Evolutionary conservation across 1,140 invertebrate genomes (phyloP).

Genomic region (Lordiphosa mommai): DNA sequence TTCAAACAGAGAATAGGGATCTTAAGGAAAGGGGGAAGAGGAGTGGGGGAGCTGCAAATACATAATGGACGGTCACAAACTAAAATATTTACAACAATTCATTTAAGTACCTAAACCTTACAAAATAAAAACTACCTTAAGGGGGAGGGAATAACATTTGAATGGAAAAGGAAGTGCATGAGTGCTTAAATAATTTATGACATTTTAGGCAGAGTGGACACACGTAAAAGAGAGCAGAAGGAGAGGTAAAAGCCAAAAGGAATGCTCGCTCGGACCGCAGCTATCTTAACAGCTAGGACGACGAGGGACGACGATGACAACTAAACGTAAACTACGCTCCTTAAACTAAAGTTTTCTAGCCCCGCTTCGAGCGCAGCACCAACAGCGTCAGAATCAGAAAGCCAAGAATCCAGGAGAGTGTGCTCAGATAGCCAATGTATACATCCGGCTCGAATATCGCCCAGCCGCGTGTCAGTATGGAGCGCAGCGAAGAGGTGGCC

Average conservation of each 20-base stretch:
- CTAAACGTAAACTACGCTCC: conserved; percentile 50
- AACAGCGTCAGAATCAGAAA: conserved; percentile 91
- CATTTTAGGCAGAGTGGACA: conserved; percentile 27
- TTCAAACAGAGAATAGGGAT: conserved; percentile 22
- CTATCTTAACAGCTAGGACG: conserved; percentile 25
- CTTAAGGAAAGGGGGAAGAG: conserved; percentile 8
- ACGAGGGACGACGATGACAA: conserved; percentile 32
- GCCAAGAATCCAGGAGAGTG: conserved; percentile 92
- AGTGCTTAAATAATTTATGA: conserved; percentile 77
- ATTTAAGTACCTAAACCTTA: conserved; percentile 73
- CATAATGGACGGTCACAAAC: conserved; percentile 27
- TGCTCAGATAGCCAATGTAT: conserved; percentile 93
- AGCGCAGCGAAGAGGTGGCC: conserved; percentile 92
- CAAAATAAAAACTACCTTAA: conserved; percentile 43
- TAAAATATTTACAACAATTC: conserved; percentile 70
- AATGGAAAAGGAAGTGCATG: conserved; percentile 32
- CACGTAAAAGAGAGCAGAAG: not conserved
- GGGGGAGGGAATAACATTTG: conserved; percentile 34
- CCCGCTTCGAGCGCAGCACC: conserved; percentile 89
- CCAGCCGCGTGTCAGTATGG: conserved; percentile 95
- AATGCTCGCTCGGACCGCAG: conserved; percentile 18
- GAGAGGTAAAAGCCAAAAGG: conserved; percentile 10
- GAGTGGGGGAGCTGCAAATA: conserved; percentile 15
- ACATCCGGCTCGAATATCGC: conserved; percentile 89
- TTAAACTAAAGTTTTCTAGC: conserved; percentile 79